Base-by-base conservation (phyloP, 2,888 invertebrate genomes). In the Nineta flava region DNA sequence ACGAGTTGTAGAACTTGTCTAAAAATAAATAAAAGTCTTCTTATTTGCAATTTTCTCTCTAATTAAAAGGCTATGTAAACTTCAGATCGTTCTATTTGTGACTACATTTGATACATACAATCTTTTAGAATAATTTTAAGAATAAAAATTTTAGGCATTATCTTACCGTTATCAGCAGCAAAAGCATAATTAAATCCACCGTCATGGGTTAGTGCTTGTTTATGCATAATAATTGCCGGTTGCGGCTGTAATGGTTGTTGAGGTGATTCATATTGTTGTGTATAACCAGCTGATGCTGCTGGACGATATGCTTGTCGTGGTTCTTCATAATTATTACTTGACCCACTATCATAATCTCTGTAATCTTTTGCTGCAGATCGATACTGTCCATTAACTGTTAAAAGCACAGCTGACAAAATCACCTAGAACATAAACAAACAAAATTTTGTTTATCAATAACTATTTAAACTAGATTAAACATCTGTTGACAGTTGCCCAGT, bases 101-200 rank as follows among this genome's bases (percentile, higher is more conserved):
- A n/a, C n/a, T n/a, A n/a, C n/a, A n/a, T n/a, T n/a, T n/a, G n/a
- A n/a, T n/a, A n/a, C n/a, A n/a, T n/a, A n/a, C n/a, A n/a, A n/a
- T n/a, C n/a, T n/a, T n/a, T n/a, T n/a, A n/a, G n/a, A n/a, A n/a
- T n/a, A n/a, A n/a, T n/a, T n/a, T n/a, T n/a, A n/a, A n/a, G n/a
- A n/a, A n/a, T n/a, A n/a, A 5, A 80, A 64, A 0, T n/a, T n/a
- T n/a, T n/a, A n/a, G n/a, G n/a, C n/a, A n/a, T n/a, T n/a, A n/a
- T n/a, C 7, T 7, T 26, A 26, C 81, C 81, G 57, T 81, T 81
- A 64, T 82, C 81, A 0, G 81, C 77, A 1, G 79, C 76, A 59
- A 80, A 82, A 48, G 78, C 74, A 57, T 75, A 81, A 50, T 77
- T 79, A 64, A 82, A 81, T 3, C 73, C 74, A 2, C 81, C 81